These are phyloP conservation scores for Tiphia femorata DNA, from an alignment of 2,888 invertebrate genomes.

Conservation along the genomic window DNA sequence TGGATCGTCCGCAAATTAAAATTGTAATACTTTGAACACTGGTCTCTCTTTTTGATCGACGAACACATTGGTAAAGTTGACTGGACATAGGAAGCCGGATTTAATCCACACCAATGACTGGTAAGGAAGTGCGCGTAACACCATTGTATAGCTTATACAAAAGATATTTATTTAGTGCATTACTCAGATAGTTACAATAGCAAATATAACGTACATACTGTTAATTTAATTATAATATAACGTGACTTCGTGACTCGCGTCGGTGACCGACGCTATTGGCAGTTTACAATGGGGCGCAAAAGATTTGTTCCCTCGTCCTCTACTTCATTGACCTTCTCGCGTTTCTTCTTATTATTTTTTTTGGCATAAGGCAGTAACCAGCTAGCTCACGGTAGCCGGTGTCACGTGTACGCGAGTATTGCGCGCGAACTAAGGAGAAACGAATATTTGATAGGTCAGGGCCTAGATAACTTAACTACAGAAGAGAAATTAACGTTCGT, in stretches of 20 bases:
- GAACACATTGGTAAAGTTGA: no score
- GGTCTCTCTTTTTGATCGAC: not conserved
- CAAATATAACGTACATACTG: slow-evolving; percentile 33
- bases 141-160: slow-evolving; percentile 29
- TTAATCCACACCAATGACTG: no score
- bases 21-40: slow-evolving; percentile 15
- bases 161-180: slow-evolving; percentile 39
- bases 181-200: slow-evolving; percentile 40
- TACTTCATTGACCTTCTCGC: no score
- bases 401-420: no score
- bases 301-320: slow-evolving; percentile 1
- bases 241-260: slow-evolving; percentile 7
- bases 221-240: slow-evolving; percentile 34
- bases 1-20: no score
- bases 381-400: slow-evolving; percentile 16
- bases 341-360: no score
- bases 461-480: no score
- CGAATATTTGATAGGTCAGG: no score
- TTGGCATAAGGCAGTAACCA: slow-evolving; percentile 34
- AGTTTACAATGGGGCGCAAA: slow-evolving; percentile 22
- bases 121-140: not conserved
- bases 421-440: no score
- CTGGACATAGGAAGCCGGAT: no score
- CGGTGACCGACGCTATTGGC: slow-evolving; percentile 22
- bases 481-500: no score